Evolutionary conservation across 1,140 invertebrate genomes (phyloP).

Genomic region (Leucophenga varia): DNA sequence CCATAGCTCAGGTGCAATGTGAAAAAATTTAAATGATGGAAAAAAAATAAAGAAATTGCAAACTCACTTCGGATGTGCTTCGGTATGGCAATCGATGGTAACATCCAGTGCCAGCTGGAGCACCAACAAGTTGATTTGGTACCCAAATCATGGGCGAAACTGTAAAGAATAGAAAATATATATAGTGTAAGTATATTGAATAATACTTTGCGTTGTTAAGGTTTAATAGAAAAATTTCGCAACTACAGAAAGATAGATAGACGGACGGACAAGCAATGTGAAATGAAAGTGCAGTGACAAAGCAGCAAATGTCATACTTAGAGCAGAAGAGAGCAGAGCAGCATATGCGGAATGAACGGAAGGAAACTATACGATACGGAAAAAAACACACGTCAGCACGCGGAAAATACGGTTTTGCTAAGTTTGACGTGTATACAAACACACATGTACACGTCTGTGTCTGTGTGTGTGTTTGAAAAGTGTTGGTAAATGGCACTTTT

Average conservation of each 20-base stretch:
- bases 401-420: conserved; percentile 5
- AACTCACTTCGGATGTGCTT: conserved; percentile 75
- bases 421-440: not conserved
- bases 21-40: conserved; percentile 8
- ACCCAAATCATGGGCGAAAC: conserved; percentile 90
- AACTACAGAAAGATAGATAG: conserved; percentile 2
- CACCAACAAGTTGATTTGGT: conserved; percentile 87
- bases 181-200: too few species aligned
- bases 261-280: not conserved
- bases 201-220: too few species aligned
- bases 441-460: not conserved
- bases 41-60: conserved; percentile 2
- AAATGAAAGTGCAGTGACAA: too few species aligned
- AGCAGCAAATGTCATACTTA: too few species aligned
- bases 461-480: conserved; percentile 7
- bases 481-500: conserved; percentile 9
- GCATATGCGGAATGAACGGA: conserved; percentile 22
- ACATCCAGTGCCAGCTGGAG: conserved; percentile 84
- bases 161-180: conserved; percentile 50
- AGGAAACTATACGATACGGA: conserved; percentile 30
- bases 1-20: conserved; percentile 4
- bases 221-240: too few species aligned
- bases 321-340: not conserved
- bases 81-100: conserved; percentile 89
- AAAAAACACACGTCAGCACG: conserved; percentile 3